Evolutionary conservation across 2,113 vertebrate genomes (phyloP).

Genomic region (Trachemys scripta): DNA sequence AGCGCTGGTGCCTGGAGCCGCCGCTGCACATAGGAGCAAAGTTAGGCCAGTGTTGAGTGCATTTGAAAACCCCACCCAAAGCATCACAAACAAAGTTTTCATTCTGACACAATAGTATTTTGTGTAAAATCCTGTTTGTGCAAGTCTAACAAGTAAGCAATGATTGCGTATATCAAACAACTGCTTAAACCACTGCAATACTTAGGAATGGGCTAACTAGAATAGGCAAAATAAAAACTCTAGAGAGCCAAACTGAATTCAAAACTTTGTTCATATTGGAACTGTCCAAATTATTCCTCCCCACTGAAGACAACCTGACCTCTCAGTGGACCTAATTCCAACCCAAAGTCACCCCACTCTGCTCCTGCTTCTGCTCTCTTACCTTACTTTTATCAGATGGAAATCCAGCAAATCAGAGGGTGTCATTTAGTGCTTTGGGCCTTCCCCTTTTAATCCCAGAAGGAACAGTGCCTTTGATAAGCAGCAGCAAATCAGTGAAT

Average conservation of each 20-base stretch:
- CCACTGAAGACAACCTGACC: not conserved
- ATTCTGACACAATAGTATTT: not conserved
- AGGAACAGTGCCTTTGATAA: not conserved
- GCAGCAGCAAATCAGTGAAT: rapidly evolving
- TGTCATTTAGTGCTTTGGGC: rapidly evolving
- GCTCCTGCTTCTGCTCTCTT: too few species aligned
- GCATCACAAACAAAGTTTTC: constrained; percentile 7
- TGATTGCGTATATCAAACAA: not conserved
- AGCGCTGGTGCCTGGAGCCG: too few species aligned
- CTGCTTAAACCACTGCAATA: not conserved
- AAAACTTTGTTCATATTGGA: not conserved
- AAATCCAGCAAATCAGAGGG: not conserved
- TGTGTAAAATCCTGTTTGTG: not conserved
- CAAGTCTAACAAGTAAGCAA: not conserved
- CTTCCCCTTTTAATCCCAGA: not conserved
- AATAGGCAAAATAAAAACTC: not conserved
- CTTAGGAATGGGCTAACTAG: not conserved
- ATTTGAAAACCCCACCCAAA: constrained; percentile 4
- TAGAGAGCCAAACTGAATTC: not conserved
- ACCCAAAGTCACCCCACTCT: rapidly evolving
- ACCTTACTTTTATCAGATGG: not conserved
- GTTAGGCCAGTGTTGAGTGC: too few species aligned
- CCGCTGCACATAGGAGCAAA: not conserved
- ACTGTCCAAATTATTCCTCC: not conserved
- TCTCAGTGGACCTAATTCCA: not conserved